phyloP scores from a whole-genome alignment of 2,888 invertebrate genomes.

The Brachynemurus nebulosus region DNA sequence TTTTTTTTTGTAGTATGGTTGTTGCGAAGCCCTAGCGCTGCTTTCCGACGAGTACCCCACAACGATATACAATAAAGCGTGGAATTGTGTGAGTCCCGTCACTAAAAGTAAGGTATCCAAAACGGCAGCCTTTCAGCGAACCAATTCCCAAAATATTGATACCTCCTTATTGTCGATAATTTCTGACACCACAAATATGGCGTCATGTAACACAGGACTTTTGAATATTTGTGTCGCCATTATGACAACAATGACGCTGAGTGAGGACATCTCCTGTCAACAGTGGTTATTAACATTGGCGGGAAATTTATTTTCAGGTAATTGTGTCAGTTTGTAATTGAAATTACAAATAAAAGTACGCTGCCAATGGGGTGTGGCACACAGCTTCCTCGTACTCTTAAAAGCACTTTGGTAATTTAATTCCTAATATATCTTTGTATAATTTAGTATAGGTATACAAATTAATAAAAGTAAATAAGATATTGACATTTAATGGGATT shows the following conservation, averaged over 20 bases:
- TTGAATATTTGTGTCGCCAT: conserved; percentile 29
- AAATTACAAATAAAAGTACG: neutral
- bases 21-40: conserved; percentile 50
- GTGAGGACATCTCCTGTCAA: conserved; percentile 39
- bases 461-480: too few species aligned
- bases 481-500: too few species aligned
- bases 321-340: neutral
- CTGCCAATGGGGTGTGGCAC: too few species aligned
- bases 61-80: conserved; percentile 49
- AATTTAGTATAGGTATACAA: too few species aligned
- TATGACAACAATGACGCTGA: conserved; percentile 35
- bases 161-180: conserved; percentile 4
- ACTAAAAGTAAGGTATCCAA: conserved; percentile 1
- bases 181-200: neutral
- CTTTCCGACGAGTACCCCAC: conserved; percentile 54
- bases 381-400: too few species aligned
- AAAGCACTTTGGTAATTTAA: too few species aligned
- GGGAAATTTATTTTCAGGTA: conserved; percentile 43
- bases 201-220: conserved; percentile 22
- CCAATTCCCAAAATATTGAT: conserved; percentile 12
- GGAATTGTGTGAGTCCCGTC: conserved; percentile 36
- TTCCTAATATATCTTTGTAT: too few species aligned
- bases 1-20: conserved; percentile 38
- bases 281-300: conserved; percentile 35
- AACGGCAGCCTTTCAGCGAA: conserved; percentile 15